Conservation (phyloP, 2,113 vertebrate species). For the Cyphotilapia sp. region DNA sequence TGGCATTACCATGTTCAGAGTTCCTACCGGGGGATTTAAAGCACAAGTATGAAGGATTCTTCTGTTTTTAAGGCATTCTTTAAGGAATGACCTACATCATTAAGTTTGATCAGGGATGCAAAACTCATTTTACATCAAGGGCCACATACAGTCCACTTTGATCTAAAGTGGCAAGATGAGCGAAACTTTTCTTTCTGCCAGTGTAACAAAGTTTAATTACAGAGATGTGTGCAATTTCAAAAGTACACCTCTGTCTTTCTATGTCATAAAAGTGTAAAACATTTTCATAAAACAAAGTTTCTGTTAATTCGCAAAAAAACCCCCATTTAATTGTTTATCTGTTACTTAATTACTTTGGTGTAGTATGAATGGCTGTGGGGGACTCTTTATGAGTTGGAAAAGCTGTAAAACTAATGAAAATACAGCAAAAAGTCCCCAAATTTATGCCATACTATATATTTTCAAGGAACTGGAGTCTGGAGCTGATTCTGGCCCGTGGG, state of each 20-base stretch:
- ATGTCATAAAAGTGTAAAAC: background rate
- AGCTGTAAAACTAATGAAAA: background rate
- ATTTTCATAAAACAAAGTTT: background rate
- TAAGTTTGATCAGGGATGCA: background rate
- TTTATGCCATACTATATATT: background rate
- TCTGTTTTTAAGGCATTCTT: background rate
- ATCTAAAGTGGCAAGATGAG: background rate
- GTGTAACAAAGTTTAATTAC: background rate
- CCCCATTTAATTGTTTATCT: background rate
- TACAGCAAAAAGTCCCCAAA: background rate
- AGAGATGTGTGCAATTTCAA: background rate
- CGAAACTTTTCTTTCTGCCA: background rate
- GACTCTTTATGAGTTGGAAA: background rate
- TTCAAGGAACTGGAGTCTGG: background rate
- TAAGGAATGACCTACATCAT: background rate
- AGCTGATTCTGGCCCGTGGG: background rate
- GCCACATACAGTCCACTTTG: background rate
- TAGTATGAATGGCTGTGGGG: background rate
- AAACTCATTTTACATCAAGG: background rate
- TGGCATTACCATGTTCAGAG: background rate
- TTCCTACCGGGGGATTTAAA: background rate
- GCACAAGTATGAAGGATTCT: background rate
- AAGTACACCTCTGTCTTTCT: background rate
- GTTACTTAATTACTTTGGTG: background rate
- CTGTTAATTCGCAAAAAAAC: rapidly evolving